Percentiles rank a stretch among this genome's conserved stretches.
Conservation (phyloP, 2,113 vertebrate species). For the Podiceps cristatus region DNA sequence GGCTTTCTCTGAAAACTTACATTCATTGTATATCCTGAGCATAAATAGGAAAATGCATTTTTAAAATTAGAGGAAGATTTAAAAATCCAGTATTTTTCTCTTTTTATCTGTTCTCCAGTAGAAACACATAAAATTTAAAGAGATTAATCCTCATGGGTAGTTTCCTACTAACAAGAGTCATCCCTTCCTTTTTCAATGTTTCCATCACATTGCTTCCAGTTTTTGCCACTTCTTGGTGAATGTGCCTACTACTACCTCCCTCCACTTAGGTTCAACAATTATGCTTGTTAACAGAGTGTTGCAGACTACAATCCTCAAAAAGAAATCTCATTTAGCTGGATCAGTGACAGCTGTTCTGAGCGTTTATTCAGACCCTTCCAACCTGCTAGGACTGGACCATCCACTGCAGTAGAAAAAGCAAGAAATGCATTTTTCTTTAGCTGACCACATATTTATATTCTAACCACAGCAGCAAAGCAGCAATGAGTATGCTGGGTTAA, state of each 20-base stretch:
- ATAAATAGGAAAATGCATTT: neutral
- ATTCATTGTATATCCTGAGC: neutral
- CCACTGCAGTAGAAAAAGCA: neutral
- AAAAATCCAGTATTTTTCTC: neutral
- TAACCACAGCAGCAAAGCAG: neutral
- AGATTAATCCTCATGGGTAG: neutral
- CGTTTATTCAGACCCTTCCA: neutral
- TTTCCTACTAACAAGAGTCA: neutral
- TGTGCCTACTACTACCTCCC: no score
- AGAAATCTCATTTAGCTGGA: neutral
- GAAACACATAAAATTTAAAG: neutral
- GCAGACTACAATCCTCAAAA: neutral
- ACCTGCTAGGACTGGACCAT: neutral
- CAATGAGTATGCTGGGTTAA: no score
- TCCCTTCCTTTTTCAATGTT: neutral
- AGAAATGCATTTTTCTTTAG: neutral
- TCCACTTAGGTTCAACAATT: neutral
- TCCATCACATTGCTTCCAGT: neutral
- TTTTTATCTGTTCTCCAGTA: neutral
- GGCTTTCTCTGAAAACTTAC: neutral
- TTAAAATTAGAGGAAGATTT: neutral
- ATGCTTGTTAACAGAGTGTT: neutral
- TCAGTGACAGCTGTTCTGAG: neutral
- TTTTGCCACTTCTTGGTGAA: neutral
- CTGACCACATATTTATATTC: fast-evolving